Evolutionary conservation across 2,888 invertebrate genomes (phyloP), one percentile per base, ranked within the genome.

Genomic region (Heliconius aoede): DNA sequence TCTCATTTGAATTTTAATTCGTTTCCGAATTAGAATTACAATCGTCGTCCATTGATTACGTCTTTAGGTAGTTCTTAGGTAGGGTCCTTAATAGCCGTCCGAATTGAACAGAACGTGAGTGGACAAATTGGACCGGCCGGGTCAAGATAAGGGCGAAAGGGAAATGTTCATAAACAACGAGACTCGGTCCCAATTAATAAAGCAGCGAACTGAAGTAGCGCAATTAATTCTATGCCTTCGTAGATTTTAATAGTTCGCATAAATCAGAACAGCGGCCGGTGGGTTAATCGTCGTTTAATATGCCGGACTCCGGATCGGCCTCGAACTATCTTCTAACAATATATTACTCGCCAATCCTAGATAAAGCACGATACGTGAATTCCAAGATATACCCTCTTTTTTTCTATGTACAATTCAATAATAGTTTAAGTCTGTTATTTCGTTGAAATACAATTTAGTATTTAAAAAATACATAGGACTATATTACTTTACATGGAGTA

Each of bases 191-290:
- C 93, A 92, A 94, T 94, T 94, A 94, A 94, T 94, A 93, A 93
- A 92, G 91, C 92, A 88, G 89, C 91, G 89, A 88, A 89, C 90
- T 91, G 90, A 92, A 93, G 93, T 93, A 90, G 92, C 89, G 91
- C 93, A 91, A 94, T 94, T 94, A 94, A 94, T 94, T 94, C 90
- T 91, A 89, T 89, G 93, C 94, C 92, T 94, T 93, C 93, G 90
- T 86, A 93, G 92, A 93, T 93, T 94, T 94, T 94, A 94, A 94
- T 94, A 94, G 94, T 94, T 93, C 89, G 85, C 93, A 94, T 94
- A 94, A 94, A 94, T 94, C 94, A 94, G 91, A 78, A 86, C 86
- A 78, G 86, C 86, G 88, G 89, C 91, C 93, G 91, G 92, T 92
- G 92, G 94, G 93, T 90, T 93, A 94, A 94, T 93, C 92, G 92